A percentile compares a stretch with the other conserved stretches of the same genome.
Evolutionary conservation across 2,888 invertebrate genomes (phyloP).

Genomic region (Drosophila limbata): DNA sequence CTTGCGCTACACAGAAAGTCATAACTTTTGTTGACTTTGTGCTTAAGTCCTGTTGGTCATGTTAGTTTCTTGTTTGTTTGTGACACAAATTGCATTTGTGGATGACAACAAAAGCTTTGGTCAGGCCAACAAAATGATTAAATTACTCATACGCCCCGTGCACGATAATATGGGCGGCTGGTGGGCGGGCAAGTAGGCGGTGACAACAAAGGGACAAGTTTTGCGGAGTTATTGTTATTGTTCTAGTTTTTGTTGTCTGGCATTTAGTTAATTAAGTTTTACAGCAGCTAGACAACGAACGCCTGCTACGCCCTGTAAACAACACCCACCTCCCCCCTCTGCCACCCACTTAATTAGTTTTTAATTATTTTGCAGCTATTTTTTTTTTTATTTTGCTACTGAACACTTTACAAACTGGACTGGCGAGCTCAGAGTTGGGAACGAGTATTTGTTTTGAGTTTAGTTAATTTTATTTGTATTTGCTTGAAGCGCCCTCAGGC

Average conservation of each 20-base stretch:
- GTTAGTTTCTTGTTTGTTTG: conserved; percentile 60
- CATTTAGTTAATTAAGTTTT: conserved; percentile 77
- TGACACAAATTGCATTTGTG: conserved; percentile 75
- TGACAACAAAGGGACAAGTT: conserved; percentile 31
- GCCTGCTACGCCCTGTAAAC: conserved; percentile 29
- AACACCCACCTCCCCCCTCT: background rate
- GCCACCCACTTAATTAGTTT: conserved; percentile 69
- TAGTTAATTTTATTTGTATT: conserved; percentile 78
- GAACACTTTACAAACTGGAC: conserved; percentile 36
- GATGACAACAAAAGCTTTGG: conserved; percentile 72
- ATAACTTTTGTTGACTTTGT: conserved; percentile 64
- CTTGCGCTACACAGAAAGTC: background rate
- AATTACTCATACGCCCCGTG: conserved; percentile 74
- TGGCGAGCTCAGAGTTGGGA: conserved; percentile 33
- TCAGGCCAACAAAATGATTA: conserved; percentile 70
- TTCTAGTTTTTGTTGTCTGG: conserved; percentile 46
- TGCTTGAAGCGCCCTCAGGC: conserved; percentile 49
- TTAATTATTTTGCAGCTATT: conserved; percentile 72
- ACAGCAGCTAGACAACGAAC: conserved; percentile 59
- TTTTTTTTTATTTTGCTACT: conserved; percentile 24
- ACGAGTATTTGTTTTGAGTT: conserved; percentile 58
- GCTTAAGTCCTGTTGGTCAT: conserved; percentile 45
- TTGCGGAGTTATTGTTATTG: conserved; percentile 58
- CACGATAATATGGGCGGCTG: conserved; percentile 15
- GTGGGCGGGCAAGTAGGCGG: conserved; percentile 10